phyloP scores from a whole-genome alignment of 2,113 vertebrate genomes.

The Phyllopteryx taeniolatus region DNA sequence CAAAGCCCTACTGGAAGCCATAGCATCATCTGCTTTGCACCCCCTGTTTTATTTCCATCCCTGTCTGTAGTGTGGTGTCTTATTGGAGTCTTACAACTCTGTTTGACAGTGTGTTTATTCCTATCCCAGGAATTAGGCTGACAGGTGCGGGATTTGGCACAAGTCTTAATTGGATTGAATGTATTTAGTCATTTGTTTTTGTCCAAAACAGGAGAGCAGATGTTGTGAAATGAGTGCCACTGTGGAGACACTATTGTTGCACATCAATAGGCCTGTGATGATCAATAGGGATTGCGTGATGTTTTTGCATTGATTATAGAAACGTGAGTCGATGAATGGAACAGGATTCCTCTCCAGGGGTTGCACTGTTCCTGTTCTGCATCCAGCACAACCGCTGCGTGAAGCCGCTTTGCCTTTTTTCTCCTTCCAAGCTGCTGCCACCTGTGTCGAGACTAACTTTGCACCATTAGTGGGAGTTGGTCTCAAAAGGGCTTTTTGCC shows the following conservation, averaged over 20 bases:
- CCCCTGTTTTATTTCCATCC: neutral
- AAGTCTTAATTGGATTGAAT: conserved; percentile 47
- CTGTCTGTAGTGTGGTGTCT: neutral
- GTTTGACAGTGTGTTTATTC: conserved; percentile 25
- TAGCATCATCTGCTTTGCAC: neutral
- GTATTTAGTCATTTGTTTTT: conserved; percentile 57
- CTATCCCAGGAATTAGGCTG: conserved; percentile 41
- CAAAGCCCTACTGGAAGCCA: neutral
- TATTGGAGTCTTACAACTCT: conserved; percentile 11
- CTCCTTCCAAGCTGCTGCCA: neutral
- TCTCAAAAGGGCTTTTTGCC: neutral
- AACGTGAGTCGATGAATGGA: conserved; percentile 74
- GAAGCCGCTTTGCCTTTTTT: neutral
- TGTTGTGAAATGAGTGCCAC: conserved; percentile 63
- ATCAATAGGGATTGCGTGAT: conserved; percentile 77
- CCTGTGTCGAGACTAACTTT: neutral
- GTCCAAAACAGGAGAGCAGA: conserved; percentile 50
- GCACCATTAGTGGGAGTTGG: neutral
- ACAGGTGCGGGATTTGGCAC: conserved; percentile 52
- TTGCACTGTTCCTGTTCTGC: conserved; percentile 52
- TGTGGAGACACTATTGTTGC: conserved; percentile 58
- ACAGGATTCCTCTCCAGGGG: conserved; percentile 66
- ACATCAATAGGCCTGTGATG: conserved; percentile 71
- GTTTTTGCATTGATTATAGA: conserved; percentile 79
- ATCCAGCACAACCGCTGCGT: conserved; percentile 27